Conservation (phyloP, 2,888 invertebrate species). For the Eremobia ochroleuca region DNA sequence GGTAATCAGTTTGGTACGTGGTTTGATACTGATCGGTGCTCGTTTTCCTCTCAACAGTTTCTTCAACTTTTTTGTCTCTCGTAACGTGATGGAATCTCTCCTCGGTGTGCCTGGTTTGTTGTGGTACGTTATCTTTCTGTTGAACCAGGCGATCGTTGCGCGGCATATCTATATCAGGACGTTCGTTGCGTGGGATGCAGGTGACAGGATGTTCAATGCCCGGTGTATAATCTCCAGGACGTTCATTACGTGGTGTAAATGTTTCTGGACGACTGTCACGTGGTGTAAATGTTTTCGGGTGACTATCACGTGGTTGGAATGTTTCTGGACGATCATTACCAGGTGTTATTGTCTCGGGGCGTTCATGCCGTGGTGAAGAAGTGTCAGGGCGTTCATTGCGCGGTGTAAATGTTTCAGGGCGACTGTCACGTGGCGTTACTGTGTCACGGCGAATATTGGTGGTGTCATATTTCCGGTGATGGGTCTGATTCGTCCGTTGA, state of each 20-base stretch:
- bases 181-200: background rate
- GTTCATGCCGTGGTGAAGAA: conserved; percentile 21
- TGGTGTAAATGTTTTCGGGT: background rate
- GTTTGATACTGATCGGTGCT: conserved; percentile 90
- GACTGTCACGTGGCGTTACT: conserved; percentile 58
- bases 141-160: conserved; percentile 49
- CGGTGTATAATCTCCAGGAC: background rate
- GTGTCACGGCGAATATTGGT: conserved; percentile 63
- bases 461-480: conserved; percentile 64
- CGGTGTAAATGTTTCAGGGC: conserved; percentile 10
- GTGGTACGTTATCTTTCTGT: conserved; percentile 67
- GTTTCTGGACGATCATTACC: conserved; percentile 38
- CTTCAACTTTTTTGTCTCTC: conserved; percentile 76
- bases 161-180: conserved; percentile 56
- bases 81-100: conserved; percentile 73
- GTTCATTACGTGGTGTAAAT: background rate
- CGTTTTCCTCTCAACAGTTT: conserved; percentile 77
- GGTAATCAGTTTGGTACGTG: conserved; percentile 91
- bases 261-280: background rate
- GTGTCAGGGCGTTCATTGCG: conserved; percentile 30
- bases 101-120: conserved; percentile 68
- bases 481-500: conserved; percentile 53
- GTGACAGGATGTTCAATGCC: conserved; percentile 13
- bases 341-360: conserved; percentile 2
- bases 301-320: conserved; percentile 28